Evolutionary conservation across 2,113 vertebrate species (phyloP), one percentile per base, ranked within the genome.

Genomic region (Microcebus ravelobensis): DNA sequence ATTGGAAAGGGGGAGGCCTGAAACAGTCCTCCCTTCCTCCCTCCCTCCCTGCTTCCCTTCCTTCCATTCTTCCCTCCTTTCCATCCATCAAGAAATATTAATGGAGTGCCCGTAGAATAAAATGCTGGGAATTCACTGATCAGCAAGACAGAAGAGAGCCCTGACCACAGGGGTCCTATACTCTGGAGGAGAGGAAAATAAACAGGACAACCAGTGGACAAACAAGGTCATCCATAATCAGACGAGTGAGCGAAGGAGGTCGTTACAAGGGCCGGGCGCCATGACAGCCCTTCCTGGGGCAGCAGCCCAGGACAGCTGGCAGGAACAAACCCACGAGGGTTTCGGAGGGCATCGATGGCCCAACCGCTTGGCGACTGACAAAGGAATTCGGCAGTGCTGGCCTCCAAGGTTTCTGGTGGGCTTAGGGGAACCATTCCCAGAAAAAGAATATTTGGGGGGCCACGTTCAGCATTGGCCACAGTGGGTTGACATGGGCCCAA

Each of bases 241-340:
- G n/a, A 81, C 2, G 17, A 11, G 12, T 17, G 31, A 23, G 57
- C 29, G 31, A 36, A 76, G 81, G 1, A 1, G 42, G 42, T 48
- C 5, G 2, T 15, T 9, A 12, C 67, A 31, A 80, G 29, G 42
- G 23, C 42, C 48, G 2, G 0, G 13, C 0, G 14, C 61, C 21
- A 42, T 29, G 12, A 50, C 31, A 15, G 67, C 31, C 39, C 45
- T 45, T n/a, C 61, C 48, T 0, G 18, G 27, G 29, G 76, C 63
- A 59, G 39, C 63, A 20, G 50, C 52, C 27, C 6, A 0, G 23
- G 1, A 11, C 13, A 71, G 20, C 79, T 2, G 4, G 21, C 36
- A 34, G n/a, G 21, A 82, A 39, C 50, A 1, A 31, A 50, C 29
- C 45, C 29, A 34, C 5, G 17, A 36, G 4, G 57, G 42, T 36